A percentile compares a stretch with the other conserved stretches of the same genome.
Conservation (phyloP, 2,888 invertebrate genomes). For the Philopedon plagiatum region DNA sequence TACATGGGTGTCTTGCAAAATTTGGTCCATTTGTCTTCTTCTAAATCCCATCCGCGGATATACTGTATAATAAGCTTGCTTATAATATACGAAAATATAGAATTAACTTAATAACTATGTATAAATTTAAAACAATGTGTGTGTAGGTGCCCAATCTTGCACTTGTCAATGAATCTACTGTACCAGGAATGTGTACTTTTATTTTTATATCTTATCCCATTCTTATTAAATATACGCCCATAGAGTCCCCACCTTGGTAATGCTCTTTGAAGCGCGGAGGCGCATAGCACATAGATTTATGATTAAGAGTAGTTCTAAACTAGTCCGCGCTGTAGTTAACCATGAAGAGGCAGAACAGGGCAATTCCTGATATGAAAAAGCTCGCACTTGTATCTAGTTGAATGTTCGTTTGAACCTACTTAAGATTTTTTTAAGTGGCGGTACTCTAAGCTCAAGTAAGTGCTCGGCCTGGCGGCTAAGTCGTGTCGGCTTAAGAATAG, state of each 20-base stretch:
- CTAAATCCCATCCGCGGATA: no score
- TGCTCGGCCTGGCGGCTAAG: background rate
- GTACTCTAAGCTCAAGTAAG: conserved; percentile 8
- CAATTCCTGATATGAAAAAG: conserved; percentile 4
- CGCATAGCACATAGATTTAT: conserved; percentile 31
- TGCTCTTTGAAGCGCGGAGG: conserved; percentile 46
- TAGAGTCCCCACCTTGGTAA: conserved; percentile 43
- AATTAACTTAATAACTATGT: no score
- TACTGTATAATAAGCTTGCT: no score
- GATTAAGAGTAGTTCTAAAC: conserved; percentile 38
- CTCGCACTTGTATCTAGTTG: conserved; percentile 10
- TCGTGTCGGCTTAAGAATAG: background rate
- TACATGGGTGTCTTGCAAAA: no score
- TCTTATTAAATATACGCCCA: conserved; percentile 43
- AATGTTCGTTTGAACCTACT: conserved; percentile 32
- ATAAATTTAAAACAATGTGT: background rate
- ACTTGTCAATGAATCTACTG: background rate
- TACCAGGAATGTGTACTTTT: conserved; percentile 8
- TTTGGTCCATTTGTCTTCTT: no score
- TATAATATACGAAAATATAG: no score
- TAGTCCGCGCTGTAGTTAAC: conserved; percentile 31
- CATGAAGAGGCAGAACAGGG: conserved; percentile 27
- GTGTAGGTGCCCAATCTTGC: background rate
- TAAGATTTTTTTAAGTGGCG: conserved; percentile 34
- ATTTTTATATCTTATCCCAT: conserved; percentile 40